A percentile compares a stretch with the other conserved stretches of the same genome.
These are phyloP conservation scores for Xenopus laevis DNA, from an alignment of 2,113 vertebrate genomes.

Conservation along the genomic window DNA sequence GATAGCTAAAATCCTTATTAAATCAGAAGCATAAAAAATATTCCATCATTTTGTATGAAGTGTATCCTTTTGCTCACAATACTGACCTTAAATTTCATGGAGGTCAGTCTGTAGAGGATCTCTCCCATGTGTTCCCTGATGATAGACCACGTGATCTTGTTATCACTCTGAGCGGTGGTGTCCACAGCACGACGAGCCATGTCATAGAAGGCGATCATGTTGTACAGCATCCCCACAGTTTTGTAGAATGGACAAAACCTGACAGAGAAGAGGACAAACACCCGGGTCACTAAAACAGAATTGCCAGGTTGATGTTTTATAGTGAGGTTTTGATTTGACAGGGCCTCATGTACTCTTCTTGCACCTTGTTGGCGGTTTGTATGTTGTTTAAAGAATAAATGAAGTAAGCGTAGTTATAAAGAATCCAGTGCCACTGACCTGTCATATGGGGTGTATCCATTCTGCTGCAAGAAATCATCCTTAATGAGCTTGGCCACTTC, in stretches of 20 bases:
- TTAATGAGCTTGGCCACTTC: conserved; percentile 97
- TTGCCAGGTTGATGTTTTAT: no score
- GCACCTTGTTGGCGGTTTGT: no score
- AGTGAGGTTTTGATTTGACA: no score
- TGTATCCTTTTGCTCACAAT: background rate
- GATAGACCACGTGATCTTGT: conserved; percentile 96
- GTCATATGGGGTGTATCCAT: conserved; percentile 94
- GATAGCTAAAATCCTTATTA: no score
- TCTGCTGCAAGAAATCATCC: conserved; percentile 97
- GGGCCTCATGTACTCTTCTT: no score
- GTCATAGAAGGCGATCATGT: conserved; percentile 94
- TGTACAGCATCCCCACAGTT: conserved; percentile 92
- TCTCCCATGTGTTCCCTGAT: conserved; percentile 94
- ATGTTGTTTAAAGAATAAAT: no score
- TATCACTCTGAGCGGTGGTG: conserved; percentile 94
- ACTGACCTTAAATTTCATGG: conserved; percentile 96
- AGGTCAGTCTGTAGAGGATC: conserved; percentile 88
- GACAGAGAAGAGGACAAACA: conserved; percentile 28
- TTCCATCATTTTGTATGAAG: no score
- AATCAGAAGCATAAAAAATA: no score
- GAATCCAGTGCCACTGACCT: conserved; percentile 62
- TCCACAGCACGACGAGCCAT: conserved; percentile 95
- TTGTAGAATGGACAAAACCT: conserved; percentile 98
- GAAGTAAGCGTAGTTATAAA: background rate
- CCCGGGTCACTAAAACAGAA: no score